Conservation (phyloP, 2,888 invertebrate species). For the Adelphocoris suturalis region DNA sequence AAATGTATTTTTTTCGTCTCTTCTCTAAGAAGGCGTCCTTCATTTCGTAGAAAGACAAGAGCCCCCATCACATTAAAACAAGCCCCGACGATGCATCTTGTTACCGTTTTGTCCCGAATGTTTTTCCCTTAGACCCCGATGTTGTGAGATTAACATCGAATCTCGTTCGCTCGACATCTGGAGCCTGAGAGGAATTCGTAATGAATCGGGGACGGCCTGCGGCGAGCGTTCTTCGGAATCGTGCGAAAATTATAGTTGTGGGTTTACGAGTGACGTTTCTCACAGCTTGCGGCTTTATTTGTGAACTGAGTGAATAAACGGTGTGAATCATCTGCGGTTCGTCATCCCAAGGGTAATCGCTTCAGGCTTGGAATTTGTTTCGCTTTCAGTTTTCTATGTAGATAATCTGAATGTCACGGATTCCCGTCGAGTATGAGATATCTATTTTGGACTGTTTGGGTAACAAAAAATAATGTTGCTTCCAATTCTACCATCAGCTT, state of each 20-base stretch:
- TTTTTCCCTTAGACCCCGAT: background rate
- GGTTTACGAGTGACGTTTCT: background rate
- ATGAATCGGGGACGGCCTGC: background rate
- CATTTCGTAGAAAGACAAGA: slow-evolving; percentile 38
- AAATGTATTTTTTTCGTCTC: background rate
- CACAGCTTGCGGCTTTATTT: background rate
- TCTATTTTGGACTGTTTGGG: no score
- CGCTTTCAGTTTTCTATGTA: no score
- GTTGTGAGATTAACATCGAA: slow-evolving; percentile 6
- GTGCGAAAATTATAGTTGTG: background rate
- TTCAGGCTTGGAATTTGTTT: no score
- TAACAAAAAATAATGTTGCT: no score
- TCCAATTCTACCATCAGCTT: no score
- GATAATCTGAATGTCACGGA: no score
- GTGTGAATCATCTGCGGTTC: background rate
- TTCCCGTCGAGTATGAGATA: no score
- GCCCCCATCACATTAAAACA: slow-evolving; percentile 21
- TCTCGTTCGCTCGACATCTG: slow-evolving; percentile 32
- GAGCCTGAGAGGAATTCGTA: slow-evolving; percentile 26
- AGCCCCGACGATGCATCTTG: slow-evolving; percentile 34
- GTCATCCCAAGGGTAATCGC: background rate
- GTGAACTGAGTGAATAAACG: background rate
- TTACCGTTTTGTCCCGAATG: slow-evolving; percentile 5
- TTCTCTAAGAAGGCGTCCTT: background rate
- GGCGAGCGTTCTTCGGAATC: background rate